Evolutionary conservation across 2,797 vertebrate genomes (phyloP), one percentile per base, ranked within the genome.

Genomic region (Pangasius djambal): DNA sequence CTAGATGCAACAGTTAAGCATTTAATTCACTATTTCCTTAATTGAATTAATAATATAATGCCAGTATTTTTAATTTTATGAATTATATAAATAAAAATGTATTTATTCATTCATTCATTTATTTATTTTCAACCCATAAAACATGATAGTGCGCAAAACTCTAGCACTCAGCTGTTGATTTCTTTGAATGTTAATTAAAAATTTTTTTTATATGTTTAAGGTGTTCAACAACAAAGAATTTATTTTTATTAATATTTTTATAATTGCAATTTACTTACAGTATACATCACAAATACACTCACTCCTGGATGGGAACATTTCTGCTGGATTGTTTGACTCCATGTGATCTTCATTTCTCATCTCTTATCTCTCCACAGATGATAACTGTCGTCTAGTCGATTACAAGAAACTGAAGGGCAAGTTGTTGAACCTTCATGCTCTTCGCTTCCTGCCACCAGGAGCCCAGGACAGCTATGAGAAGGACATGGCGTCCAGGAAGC

Each of bases 351-450:
- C 7, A 72, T 86, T 18, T 77, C 86, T 86, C 25, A 8, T 86
- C 75, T 92, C 69, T 52, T n/a, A 0, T 77, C 75, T 37, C 63
- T 7, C 92, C 93, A 22, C 95, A 99, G 98, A 97, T 81, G 96
- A 98, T 91, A 97, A 97, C 93, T 99, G 98, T 93, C 96, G 96
- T 92, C 92, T 96, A 89, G 94, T 93, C 67, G 97, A 97, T 92
- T 99, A 98, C 89, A 95, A 91, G 50, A 95, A 96, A 91, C 95
- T 99, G 93, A 99, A 99, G 94, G 97, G 91, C 92, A 97, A 96
- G 93, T 93, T 98, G 84, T 91, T 98, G 93, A 96, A 97, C 91
- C 94, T 97, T 91, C 96, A 98, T 74, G 97, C 97, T 83, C 97
- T 93, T 90, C 96, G 95, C 88, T 96, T 97, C 86, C 86, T 95